A percentile compares a stretch with the other conserved stretches of the same genome.
phyloP scores from a whole-genome alignment of 2,113 vertebrate species.

The Nestor notabilis region DNA sequence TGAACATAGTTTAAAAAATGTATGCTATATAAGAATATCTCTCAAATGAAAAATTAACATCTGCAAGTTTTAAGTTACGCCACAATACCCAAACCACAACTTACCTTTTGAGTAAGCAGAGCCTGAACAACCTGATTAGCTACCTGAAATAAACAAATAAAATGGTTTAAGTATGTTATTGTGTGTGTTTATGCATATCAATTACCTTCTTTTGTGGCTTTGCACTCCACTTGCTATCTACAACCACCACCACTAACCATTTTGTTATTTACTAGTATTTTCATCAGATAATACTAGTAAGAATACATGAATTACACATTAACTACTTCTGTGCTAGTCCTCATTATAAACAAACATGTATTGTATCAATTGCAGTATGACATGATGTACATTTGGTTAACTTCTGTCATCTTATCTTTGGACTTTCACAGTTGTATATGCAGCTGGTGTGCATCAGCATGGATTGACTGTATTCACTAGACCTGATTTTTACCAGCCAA shows the following conservation, averaged over 20 bases:
- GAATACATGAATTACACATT: background rate
- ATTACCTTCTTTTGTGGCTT: background rate
- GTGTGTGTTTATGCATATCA: background rate
- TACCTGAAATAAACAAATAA: conserved; percentile 80
- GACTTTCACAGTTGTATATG: background rate
- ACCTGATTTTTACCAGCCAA: background rate
- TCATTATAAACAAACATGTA: background rate
- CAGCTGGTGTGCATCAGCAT: background rate
- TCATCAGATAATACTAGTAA: background rate
- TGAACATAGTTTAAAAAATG: background rate
- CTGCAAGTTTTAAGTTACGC: background rate
- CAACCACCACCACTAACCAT: background rate
- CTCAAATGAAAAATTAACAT: background rate
- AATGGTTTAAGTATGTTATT: background rate
- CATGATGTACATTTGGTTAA: background rate
- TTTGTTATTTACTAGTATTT: background rate
- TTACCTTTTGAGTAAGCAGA: conserved; percentile 94
- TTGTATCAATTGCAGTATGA: background rate
- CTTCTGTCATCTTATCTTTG: background rate
- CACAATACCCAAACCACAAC: background rate
- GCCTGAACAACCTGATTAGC: conserved; percentile 95
- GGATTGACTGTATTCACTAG: background rate
- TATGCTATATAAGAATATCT: background rate
- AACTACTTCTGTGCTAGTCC: background rate
- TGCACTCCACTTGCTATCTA: background rate